Evolutionary conservation across 2,888 invertebrate species (phyloP), one percentile per base, ranked within the genome.

Genomic region (Baccha elongata): DNA sequence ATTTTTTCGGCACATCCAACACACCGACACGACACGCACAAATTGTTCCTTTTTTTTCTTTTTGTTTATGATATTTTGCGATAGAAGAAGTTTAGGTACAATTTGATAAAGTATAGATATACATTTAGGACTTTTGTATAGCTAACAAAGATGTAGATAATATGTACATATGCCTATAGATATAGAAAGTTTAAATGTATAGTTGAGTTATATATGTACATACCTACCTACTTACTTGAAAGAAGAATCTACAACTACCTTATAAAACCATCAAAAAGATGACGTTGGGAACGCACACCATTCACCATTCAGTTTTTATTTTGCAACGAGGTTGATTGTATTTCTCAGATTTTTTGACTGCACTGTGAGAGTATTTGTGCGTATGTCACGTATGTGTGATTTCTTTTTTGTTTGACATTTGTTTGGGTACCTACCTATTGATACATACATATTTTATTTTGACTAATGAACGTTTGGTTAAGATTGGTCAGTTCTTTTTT

Each of bases 401-500:
- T 6, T 48, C 58, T 58, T 78, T 50, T 32, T 65, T 53, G 62
- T 50, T 32, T 65, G 64, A 68, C 55, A 78, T 55, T 68, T 46
- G 72, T 53, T 15, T 29, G 60, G 35, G n/a, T n/a, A n/a, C n/a
- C n/a, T n/a, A n/a, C n/a, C n/a, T n/a, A n/a, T n/a, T n/a, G n/a
- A n/a, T n/a, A n/a, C n/a, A n/a, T 64, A 50, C 32, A 13, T 62
- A 78, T 83, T 83, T 78, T 69, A 83, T 73, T 73, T 83, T 78
- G 83, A 79, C 84, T 85, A 87, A 86, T 85, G 78, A 86, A 69
- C 85, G 85, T 68, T 75, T 78, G 74, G 87, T 88, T 89, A 87
- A 86, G 87, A 86, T 87, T 88, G 89, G 88, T 89, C 89, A 88
- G 88, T 88, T 85, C 76, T 86, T 84, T 79, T 74, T 23, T 81